Percentiles rank a stretch among this genome's conserved stretches.
Evolutionary conservation across 2,888 invertebrate genomes (phyloP).

Genomic region (Nasonia oneida): DNA sequence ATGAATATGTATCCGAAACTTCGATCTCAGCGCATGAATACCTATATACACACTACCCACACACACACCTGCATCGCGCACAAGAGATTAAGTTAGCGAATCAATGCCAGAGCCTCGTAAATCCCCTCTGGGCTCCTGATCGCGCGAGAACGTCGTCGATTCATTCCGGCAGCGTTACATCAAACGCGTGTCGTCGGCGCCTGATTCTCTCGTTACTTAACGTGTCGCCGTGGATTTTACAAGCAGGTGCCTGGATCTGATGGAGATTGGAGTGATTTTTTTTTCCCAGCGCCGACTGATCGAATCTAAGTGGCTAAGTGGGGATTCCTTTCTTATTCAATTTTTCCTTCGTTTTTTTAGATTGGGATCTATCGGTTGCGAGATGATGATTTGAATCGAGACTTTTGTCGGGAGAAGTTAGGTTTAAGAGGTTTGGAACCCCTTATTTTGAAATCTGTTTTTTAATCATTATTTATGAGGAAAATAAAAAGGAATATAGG

Average conservation of each 20-base stretch:
- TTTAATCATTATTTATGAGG: no score
- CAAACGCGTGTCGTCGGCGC: slow-evolving; percentile 17
- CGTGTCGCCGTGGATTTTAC: not conserved
- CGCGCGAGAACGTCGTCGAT: not conserved
- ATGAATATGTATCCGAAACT: not conserved
- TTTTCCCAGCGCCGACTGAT: not conserved
- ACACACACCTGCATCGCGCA: not conserved
- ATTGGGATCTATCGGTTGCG: not conserved
- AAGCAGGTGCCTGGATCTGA: not conserved
- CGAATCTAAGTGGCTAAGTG: not conserved
- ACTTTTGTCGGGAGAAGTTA: no score
- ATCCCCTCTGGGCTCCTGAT: not conserved
- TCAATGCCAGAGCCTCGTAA: not conserved
- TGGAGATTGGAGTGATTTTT: not conserved
- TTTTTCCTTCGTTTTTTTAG: not conserved
- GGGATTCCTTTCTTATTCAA: not conserved
- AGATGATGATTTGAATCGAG: no score
- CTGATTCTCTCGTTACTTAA: slow-evolving; percentile 11
- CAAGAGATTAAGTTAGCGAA: not conserved
- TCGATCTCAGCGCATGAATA: not conserved
- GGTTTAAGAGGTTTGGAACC: no score
- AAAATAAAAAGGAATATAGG: no score
- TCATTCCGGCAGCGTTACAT: not conserved
- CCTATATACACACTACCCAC: not conserved
- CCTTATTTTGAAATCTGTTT: no score